Base-by-base conservation (phyloP, 2,797 vertebrate genomes). In the Cynodonichthys magdalenae region DNA sequence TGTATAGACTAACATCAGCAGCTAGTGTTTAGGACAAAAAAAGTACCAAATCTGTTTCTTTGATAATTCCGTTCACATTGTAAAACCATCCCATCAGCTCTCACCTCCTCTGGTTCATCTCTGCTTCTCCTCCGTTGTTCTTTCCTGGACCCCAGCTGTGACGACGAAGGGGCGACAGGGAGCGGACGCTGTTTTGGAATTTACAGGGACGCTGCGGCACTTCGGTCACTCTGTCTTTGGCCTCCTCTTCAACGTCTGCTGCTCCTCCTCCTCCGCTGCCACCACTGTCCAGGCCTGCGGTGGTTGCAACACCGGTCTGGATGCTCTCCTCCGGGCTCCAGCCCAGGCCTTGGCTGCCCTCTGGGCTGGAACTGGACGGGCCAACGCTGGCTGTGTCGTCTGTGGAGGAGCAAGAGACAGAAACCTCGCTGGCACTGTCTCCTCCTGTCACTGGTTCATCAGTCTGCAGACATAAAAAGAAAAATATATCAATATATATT, bases 91-190 rank as follows among this genome's bases (percentile, higher is more conserved):
- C 12, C 15, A 54, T 2, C 15, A 29, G 11, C 1, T 39, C 80
- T 86, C 83, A 99, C 97, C 97, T 98, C 74, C 97, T 94, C 53
- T 96, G 95, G 83, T 95, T 97, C 92, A 98, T 96, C 57, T 97
- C 96, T 2, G 89, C 75, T 51, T 95, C 95, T 0, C 82, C 94
- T 77, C 87, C 92, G 84, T 84, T 78, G 2, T 96, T 96, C 83
- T 97, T 98, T 0, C 96, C 96, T 0, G 97, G 97, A 12, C 96
- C 96, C 97, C 97, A 99, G 79, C 97, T 99, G 89, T 99, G 97
- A 42, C 97, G 94, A 1, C 97, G 94, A 71, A 96, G 96, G 0
- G 97, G 96, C 0, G 97, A 98, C 46, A 95, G 84, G 0, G 96
- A 95, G 52, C 95, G 93, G 63, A 93, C 86, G 57, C 94, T 92